Base-by-base conservation (phyloP, 2,888 invertebrate species). In the Troides aeacus region DNA sequence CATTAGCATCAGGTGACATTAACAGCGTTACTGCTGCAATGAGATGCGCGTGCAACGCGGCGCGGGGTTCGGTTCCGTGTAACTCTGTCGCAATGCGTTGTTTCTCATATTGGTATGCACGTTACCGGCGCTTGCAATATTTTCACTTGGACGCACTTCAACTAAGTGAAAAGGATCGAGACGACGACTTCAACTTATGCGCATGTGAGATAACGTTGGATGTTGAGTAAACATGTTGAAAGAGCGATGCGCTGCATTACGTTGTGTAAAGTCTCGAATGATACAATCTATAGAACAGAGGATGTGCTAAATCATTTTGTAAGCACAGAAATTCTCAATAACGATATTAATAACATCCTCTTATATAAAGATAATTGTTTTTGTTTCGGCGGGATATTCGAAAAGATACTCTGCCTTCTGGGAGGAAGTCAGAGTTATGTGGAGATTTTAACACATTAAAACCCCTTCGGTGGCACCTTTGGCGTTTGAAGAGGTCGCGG, bases 81-180 rank as follows among this genome's bases (percentile, higher is more conserved):
- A 18, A 53, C 15, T 53, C 53, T 56, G 17, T 24, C 36, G 56
- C 56, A 12, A 63, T 6, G 17, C n/a, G n/a, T 36, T 36, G 36
- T 36, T 36, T n/a, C 64, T 65, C 17, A 30, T 42, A 46, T 59
- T 65, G 46, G 46, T 24, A 65, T 39, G 59, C 65, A 30, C n/a
- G 30, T 56, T 39, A 36, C 59, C 59, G 46, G 42, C 15, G 4
- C 46, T 10, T n/a, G n/a, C 23, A n/a, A 42, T 56, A 61, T 61
- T 68, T 64, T 69, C 64, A 64, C 69, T 64, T 61, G 64, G 61
- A 36, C 21, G 46, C 64, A 56, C 61, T 64, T 65, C 46, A 65
- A 64, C 59, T 59, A 23, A 69, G 69, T 61, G 64, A 69, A 61
- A 60, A 61, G 8, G 17, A 50, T 17, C 62, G 59, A 12, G 6